Base-by-base conservation (phyloP, 2,113 vertebrate species). In the Propithecus coquereli region DNA sequence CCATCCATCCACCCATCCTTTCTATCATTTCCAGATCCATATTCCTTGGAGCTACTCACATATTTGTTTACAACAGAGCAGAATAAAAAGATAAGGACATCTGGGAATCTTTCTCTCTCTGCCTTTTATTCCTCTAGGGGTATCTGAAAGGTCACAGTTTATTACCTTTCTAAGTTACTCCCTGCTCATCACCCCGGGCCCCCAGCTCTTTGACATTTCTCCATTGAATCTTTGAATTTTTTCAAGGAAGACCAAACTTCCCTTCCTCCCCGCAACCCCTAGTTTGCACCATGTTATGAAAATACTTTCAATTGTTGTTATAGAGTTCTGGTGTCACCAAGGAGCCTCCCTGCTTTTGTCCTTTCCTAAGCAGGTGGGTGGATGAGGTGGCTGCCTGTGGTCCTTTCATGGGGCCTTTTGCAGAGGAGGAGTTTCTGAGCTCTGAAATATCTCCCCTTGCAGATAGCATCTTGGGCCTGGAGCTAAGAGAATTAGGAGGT, bases 401-500 rank as follows among this genome's bases (percentile, higher is more conserved):
- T 91, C 92, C 96, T 98, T 98, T 97, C 94, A 90, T 90, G 96
- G 94, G 96, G 96, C 97, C 1, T 12, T 52, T 61, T 43, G 97
- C 96, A 97, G 97, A 98, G 34, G 97, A 96, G 86, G 57, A 92
- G 59, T 97, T 87, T 95, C 93, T 98, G 96, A 98, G 97, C 97
- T 98, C 98, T 94, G 95, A 97, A 50, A 98, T 97, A 97, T 97
- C 97, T 98, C 96, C 97, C 97, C 89, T 94, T 92, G 98, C 91
- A 96, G 97, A 98, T 96, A 98, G 63, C 90, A 97, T 97, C 98
- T 98, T 95, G 98, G 97, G 97, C 97, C 98, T 95, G 90, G 85
- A 98, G 98, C 97, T 97, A 97, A 97, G 96, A 97, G 97, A 97
- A 98, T 98, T 93, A 97, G 87, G 90, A 94, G 86, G 93, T 97